Evolutionary conservation across 2,797 vertebrate genomes (phyloP), one percentile per base, ranked within the genome.

Genomic region (Anabacerthia variegaticeps): DNA sequence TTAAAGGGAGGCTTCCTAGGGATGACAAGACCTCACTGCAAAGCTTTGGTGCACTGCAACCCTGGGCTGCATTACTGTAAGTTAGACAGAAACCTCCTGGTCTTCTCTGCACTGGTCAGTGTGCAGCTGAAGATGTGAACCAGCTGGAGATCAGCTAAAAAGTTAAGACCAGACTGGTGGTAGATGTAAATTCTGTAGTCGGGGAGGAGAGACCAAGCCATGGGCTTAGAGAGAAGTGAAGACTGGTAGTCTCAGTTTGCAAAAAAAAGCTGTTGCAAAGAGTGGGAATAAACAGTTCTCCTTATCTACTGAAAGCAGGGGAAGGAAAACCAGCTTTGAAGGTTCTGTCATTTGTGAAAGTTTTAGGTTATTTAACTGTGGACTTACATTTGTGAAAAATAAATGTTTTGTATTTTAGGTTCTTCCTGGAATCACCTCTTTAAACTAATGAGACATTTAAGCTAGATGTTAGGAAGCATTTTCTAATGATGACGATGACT

Each of bases 361-460:
- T 66, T 92, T 75, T 51, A 34, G 24, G 48, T 66, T 2, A 52
- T 73, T 73, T 79, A 80, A 52, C 58, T 66, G 54, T 8, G 26
- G 39, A 43, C 28, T 44, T 46, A 8, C 10, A 65, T 39, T 72
- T 91, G 85, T 51, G 3, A 19, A 78, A 94, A 93, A 62, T 18
- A 81, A 9, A 89, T 88, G 27, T 71, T 83, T 93, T 80, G 41
- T 28, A 10, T 61, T 56, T 75, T 12, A 15, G 24, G 3, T 44
- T 92, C 80, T 85, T 85, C 78, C 58, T 81, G 85, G 68, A 91
- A 91, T 46, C 37, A 36, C 74, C 21, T 89, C 89, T 87, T 94
- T 51, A 71, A 88, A 68, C 75, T 83, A 95, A 95, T 77, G 85
- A 92, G 89, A 91, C 85, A 85, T 74, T 93, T 37, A 77, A 88